phyloP scores from a whole-genome alignment of 37 sponge, comb jelly and placozoan genomes.

The Amphimedon queenslandica region DNA sequence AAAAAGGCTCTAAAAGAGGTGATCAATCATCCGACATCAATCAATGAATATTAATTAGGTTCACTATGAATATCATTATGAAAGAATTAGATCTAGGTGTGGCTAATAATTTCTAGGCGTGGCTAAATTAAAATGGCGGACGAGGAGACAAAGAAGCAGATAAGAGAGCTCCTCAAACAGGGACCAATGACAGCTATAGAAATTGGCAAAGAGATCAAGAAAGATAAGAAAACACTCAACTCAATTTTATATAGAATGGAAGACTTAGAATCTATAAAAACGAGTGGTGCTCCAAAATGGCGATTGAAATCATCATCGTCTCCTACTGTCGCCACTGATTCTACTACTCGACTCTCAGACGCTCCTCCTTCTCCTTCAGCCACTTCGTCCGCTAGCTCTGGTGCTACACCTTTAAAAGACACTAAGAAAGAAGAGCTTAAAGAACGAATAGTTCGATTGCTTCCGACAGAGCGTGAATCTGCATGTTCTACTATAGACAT shows the following conservation, averaged over 20 bases:
- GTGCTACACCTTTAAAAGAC: background rate
- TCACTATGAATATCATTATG: too few species aligned
- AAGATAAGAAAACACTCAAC: slow-evolving; percentile 16
- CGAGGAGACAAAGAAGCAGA: too few species aligned
- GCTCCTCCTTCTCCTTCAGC: background rate
- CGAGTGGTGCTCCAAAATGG: background rate
- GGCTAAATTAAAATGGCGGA: too few species aligned
- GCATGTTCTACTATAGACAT: background rate
- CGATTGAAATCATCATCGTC: background rate
- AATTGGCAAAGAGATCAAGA: slow-evolving; percentile 9
- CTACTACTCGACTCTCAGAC: background rate
- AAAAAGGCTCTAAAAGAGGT: too few species aligned
- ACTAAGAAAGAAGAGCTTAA: background rate
- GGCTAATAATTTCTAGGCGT: too few species aligned
- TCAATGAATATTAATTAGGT: too few species aligned
- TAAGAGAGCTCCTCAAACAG: too few species aligned
- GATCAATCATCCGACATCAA: too few species aligned
- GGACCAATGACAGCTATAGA: slow-evolving; percentile 15
- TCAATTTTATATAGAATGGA: slow-evolving; percentile 9
- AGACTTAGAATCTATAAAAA: background rate
- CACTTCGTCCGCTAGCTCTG: background rate
- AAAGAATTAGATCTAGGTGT: too few species aligned
- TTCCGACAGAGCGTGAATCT: background rate
- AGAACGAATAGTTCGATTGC: background rate
- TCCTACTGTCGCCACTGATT: background rate